Conservation (phyloP, 2,113 vertebrate species). For the Puntigrus tetrazona region DNA sequence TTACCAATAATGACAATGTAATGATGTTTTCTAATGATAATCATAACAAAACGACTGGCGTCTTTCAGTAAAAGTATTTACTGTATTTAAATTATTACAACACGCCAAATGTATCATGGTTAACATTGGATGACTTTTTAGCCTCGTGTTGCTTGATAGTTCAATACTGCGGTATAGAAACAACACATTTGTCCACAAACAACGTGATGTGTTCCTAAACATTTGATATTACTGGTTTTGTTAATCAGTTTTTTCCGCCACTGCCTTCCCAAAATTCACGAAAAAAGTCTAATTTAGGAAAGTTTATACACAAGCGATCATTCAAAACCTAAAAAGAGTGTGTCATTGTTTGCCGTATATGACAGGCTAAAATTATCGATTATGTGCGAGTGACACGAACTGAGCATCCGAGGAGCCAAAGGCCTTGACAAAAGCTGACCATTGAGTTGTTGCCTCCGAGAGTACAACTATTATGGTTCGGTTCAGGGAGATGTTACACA, state of each 20-base stretch:
- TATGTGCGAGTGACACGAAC: neutral
- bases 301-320: neutral
- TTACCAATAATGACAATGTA: neutral
- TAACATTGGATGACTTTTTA: neutral
- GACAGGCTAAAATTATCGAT: neutral
- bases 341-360: neutral
- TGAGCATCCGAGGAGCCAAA: neutral
- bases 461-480: neutral
- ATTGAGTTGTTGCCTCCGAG: neutral
- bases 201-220: neutral
- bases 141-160: neutral
- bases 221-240: neutral
- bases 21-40: neutral
- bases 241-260: neutral
- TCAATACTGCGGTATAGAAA: neutral
- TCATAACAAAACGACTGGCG: neutral
- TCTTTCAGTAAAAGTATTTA: neutral
- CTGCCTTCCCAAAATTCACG: neutral
- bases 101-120: neutral
- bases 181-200: neutral
- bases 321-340: neutral
- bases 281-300: constrained; percentile 5
- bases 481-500: constrained; percentile 28
- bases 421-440: constrained; percentile 10
- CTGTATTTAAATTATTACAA: neutral